Percentiles rank a stretch among this genome's conserved stretches.
Conservation (phyloP, 1,140 invertebrate species). For the Sinella curviseta region DNA sequence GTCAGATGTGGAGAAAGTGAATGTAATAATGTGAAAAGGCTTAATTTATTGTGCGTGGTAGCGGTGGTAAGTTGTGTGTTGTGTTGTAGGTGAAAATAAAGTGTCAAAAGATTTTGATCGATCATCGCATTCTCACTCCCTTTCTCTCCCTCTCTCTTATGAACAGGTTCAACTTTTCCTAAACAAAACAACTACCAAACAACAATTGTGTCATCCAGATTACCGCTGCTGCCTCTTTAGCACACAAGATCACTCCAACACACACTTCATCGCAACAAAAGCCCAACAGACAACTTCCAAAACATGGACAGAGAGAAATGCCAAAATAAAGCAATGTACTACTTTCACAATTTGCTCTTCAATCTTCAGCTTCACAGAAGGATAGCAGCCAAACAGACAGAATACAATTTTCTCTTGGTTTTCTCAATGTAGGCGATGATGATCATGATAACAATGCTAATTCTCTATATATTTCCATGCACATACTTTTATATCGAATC, state of each 20-base stretch:
- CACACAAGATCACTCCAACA: too few relatives aligned
- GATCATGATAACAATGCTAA: too few relatives aligned
- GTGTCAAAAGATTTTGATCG: constrained; percentile 21
- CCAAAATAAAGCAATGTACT: too few relatives aligned
- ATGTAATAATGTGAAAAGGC: not conserved
- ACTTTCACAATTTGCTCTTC: too few relatives aligned
- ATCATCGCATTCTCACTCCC: constrained; percentile 1
- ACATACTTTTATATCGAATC: not conserved
- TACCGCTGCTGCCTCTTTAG: too few relatives aligned
- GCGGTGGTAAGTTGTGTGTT: not conserved
- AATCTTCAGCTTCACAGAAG: too few relatives aligned
- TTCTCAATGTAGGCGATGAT: not conserved
- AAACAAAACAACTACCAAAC: not conserved
- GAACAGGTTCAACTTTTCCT: too few relatives aligned
- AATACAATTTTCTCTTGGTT: not conserved
- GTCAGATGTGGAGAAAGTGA: too few relatives aligned
- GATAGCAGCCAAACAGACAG: not conserved
- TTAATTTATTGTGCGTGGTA: not conserved
- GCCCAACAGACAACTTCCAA: too few relatives aligned
- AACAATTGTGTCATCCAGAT: not conserved
- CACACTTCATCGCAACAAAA: too few relatives aligned
- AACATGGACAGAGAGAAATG: too few relatives aligned
- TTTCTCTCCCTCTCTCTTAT: not conserved
- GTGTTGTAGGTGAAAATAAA: constrained; percentile 17
- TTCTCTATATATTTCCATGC: too few relatives aligned